Percentiles rank a stretch among this genome's conserved stretches.
Evolutionary conservation across 2,888 invertebrate species (phyloP).

Genomic region (Ceraclea dissimilis): DNA sequence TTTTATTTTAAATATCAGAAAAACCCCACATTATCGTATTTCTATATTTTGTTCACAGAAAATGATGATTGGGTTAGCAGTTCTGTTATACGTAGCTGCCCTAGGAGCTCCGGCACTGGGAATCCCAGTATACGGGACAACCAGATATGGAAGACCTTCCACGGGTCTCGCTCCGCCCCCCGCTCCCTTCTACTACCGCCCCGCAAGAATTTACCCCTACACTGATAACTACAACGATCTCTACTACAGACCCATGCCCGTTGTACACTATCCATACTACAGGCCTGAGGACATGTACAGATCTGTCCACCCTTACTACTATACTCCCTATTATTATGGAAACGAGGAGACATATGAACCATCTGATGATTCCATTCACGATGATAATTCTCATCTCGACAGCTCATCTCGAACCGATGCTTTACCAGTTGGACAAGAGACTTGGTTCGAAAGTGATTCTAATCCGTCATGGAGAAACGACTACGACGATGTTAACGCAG

Average conservation of each 20-base stretch:
- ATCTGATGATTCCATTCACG: conserved; percentile 35
- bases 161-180: conserved; percentile 34
- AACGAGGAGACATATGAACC: conserved; percentile 31
- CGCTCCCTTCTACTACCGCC: conserved; percentile 40
- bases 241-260: conserved; percentile 44
- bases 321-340: conserved; percentile 39
- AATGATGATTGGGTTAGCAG: conserved; percentile 28
- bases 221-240: conserved; percentile 50
- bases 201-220: conserved; percentile 39
- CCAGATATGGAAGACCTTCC: conserved; percentile 19
- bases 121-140: conserved; percentile 25
- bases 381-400: conserved; percentile 52
- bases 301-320: conserved; percentile 40
- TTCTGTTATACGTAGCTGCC: not conserved
- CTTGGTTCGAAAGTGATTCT: conserved; percentile 53
- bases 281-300: conserved; percentile 39
- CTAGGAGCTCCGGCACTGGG: conserved; percentile 9
- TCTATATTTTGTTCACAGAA: conserved; percentile 32
- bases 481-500: conserved; percentile 51
- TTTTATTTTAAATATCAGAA: too few relatives aligned
- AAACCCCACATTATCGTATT: too few relatives aligned
- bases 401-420: conserved; percentile 41
- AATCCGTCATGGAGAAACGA: conserved; percentile 41
- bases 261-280: conserved; percentile 39
- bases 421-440: conserved; percentile 59